phyloP scores from a whole-genome alignment of 2,113 vertebrate species.

The Himantopus leucocephalus region DNA sequence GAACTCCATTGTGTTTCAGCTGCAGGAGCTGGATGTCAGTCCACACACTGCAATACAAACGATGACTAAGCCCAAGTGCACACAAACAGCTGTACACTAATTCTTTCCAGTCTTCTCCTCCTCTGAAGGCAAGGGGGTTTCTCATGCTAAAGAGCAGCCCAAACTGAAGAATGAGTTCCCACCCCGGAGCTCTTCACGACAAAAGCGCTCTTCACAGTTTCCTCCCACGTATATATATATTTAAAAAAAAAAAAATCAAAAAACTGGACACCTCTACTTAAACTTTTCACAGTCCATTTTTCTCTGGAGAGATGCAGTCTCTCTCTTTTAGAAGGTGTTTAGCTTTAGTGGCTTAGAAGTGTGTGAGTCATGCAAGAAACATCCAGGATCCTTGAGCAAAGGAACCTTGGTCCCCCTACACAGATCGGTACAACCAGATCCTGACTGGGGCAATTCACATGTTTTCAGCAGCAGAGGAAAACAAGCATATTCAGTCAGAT shows the following conservation, averaged over 20 bases:
- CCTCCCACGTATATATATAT: background rate
- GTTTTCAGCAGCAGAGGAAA: conserved; percentile 4
- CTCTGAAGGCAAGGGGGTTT: background rate
- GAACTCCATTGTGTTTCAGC: background rate
- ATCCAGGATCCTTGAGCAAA: conserved; percentile 33
- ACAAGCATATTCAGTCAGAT: conserved; percentile 44
- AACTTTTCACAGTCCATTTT: background rate
- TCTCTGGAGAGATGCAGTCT: background rate
- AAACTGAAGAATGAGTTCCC: background rate
- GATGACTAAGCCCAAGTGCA: background rate
- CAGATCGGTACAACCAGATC: conserved; percentile 13
- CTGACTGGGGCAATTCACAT: conserved; percentile 16
- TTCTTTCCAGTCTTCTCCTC: background rate
- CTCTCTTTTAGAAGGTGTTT: background rate
- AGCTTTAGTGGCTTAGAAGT: background rate
- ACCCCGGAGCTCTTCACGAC: background rate
- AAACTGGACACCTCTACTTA: background rate
- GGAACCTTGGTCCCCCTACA: conserved; percentile 15
- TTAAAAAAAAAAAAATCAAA: background rate
- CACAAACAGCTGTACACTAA: background rate
- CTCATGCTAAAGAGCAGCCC: background rate
- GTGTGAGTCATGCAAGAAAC: conserved; percentile 56
- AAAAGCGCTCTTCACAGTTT: background rate
- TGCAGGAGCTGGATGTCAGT: conserved; percentile 11
- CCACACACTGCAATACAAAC: background rate